Evolutionary conservation across 1,140 invertebrate species (phyloP).

Genomic region (Hyles euphorbiae): DNA sequence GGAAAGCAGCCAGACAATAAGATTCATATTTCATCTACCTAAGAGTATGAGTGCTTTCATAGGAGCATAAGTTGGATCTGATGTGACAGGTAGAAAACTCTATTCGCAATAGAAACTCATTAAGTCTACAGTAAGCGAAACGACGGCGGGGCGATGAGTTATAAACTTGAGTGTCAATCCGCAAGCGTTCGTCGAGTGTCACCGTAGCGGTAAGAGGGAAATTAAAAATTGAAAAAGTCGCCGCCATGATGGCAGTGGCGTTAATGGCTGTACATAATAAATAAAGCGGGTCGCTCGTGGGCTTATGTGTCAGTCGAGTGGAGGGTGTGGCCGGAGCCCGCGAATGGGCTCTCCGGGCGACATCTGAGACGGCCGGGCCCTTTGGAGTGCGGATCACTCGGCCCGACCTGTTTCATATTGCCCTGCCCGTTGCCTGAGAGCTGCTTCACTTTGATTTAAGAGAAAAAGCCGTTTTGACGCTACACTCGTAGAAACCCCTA

Average conservation of each 20-base stretch:
- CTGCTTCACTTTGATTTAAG: slow-evolving; percentile 69
- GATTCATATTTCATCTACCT: too few relatives aligned
- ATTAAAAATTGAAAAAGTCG: slow-evolving; percentile 72
- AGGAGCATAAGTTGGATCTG: too few relatives aligned
- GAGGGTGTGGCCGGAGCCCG: slow-evolving; percentile 64
- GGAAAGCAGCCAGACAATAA: too few relatives aligned
- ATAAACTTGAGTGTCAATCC: slow-evolving; percentile 59
- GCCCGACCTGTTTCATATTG: slow-evolving; percentile 69
- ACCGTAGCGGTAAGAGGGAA: slow-evolving; percentile 50
- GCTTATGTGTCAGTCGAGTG: slow-evolving; percentile 71
- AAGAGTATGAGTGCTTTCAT: too few relatives aligned
- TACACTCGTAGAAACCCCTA: slow-evolving; percentile 28
- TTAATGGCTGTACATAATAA: slow-evolving; percentile 74
- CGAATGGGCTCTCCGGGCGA: slow-evolving; percentile 68
- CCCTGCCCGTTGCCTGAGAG: slow-evolving; percentile 58
- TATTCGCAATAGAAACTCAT: slow-evolving; percentile 22
- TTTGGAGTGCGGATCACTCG: slow-evolving; percentile 58
- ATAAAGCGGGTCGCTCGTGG: slow-evolving; percentile 66
- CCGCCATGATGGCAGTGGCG: slow-evolving; percentile 67
- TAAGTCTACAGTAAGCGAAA: slow-evolving; percentile 24
- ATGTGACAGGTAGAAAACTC: not conserved
- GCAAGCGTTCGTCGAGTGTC: slow-evolving; percentile 48
- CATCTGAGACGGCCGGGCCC: slow-evolving; percentile 67
- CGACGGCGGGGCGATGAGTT: slow-evolving; percentile 35
- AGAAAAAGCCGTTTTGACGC: slow-evolving; percentile 62